Conservation (phyloP, 2,888 invertebrate genomes). For the Zelleria hepariella region DNA sequence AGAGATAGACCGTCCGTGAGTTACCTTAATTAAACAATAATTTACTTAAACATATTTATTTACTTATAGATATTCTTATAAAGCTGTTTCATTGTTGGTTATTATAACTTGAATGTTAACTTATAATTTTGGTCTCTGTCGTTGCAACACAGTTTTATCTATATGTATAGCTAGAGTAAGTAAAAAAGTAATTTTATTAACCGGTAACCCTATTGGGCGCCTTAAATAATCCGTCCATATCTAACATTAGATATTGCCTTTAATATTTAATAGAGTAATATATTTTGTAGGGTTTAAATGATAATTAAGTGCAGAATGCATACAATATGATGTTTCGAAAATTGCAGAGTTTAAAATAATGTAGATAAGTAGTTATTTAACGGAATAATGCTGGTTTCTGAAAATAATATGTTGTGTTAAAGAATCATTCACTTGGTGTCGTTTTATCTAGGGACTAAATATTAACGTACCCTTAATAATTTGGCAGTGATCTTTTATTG, state of each 20-base stretch:
- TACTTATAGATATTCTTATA: slow-evolving; percentile 54
- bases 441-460: too few species aligned
- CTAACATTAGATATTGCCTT: slow-evolving; percentile 71
- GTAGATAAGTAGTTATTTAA: slow-evolving; percentile 9
- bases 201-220: slow-evolving; percentile 67
- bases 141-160: slow-evolving; percentile 1
- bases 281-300: slow-evolving; percentile 67
- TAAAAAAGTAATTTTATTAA: slow-evolving; percentile 56
- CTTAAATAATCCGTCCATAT: slow-evolving; percentile 71
- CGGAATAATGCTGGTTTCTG: not conserved
- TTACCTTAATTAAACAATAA: slow-evolving; percentile 66
- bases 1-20: slow-evolving; percentile 54
- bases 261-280: slow-evolving; percentile 72
- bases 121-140: slow-evolving; percentile 11
- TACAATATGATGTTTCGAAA: slow-evolving; percentile 53
- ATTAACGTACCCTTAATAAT: too few species aligned
- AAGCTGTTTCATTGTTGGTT: slow-evolving; percentile 61
- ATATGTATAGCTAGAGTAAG: not conserved
- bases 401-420: not conserved
- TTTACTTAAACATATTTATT: slow-evolving; percentile 61
- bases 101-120: slow-evolving; percentile 43
- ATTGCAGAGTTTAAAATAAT: slow-evolving; percentile 56
- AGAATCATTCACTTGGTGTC: not conserved
- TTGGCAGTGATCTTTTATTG: too few species aligned
- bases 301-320: slow-evolving; percentile 55